Base-by-base conservation (phyloP, 2,113 vertebrate genomes). In the Paradisaea rubra region DNA sequence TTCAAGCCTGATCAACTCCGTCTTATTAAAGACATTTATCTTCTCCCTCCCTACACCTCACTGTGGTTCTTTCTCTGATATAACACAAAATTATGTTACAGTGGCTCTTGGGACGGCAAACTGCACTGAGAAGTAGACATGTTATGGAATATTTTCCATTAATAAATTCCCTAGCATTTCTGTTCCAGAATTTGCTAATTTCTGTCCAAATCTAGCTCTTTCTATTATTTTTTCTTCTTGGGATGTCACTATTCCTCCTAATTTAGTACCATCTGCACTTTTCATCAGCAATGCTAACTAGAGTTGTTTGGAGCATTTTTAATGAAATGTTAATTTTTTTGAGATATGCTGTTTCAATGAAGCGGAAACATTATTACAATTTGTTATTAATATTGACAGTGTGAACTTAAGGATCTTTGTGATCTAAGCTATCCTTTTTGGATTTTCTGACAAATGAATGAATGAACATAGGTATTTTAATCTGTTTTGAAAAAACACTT, bases 221-320 rank as follows among this genome's bases (percentile, higher is more conserved):
- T 65, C 9, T 85, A 59, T 92, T 91, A 82, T 69, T 89, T 93
- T 78, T 61, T 91, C 44, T 77, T 59, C 35, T 77, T 83, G 60
- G 42, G 76, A 92, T 92, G 86, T 94, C 74, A 91, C 31, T 30
- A 72, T 87, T 93, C 39, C 54, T 94, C 44, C 54, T 76, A 69
- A 89, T 94, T 95, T 86, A 81, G 76, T 88, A 95, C 95, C 93
- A 94, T 95, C 91, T 96, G 93, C 94, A 94, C 82, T 94, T 93
- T 93, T 89, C 60, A 94, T 93, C 80, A 90, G 91, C 88, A 59
- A 64, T 83, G 60, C 56, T 95, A 91, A 79, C 94, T 86, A 52
- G 76, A 91, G 24, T 78, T 88, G 31, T 86, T 96, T 86, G 72
- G 69, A 92, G 81, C 56, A 79, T 81, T 90, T 95, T 81, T 71